Evolutionary conservation across 2,888 invertebrate genomes (phyloP).

Genomic region (Ceratothoa steindachneri): DNA sequence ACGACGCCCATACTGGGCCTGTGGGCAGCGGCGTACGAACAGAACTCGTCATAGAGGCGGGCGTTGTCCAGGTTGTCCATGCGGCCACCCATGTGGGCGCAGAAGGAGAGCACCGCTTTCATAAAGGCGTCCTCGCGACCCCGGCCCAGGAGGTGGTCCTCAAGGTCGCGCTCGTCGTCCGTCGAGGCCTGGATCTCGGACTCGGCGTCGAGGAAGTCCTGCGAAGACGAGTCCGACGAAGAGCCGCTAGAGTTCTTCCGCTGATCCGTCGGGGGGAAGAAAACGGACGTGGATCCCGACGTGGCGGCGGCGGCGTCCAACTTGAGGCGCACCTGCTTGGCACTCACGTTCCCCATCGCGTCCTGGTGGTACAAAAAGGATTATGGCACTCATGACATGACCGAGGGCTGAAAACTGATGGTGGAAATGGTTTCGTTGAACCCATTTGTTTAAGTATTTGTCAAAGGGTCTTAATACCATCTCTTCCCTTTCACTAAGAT

Average conservation of each 20-base stretch:
- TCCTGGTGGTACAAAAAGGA: not conserved
- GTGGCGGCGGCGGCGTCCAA: not conserved
- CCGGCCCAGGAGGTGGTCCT: conserved; percentile 21
- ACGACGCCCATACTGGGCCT: conserved; percentile 12
- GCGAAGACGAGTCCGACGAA: conserved; percentile 24
- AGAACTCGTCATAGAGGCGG: conserved; percentile 35
- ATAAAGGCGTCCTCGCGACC: conserved; percentile 33
- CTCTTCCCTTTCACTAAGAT: no score
- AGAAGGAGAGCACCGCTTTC: conserved; percentile 33
- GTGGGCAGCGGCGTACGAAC: conserved; percentile 21
- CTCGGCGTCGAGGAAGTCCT: conserved; percentile 19
- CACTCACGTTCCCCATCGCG: not conserved
- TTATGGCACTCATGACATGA: not conserved
- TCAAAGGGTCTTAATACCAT: no score
- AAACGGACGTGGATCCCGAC: not conserved
- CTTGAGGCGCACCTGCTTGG: not conserved
- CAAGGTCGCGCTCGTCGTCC: not conserved
- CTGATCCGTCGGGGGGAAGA: not conserved
- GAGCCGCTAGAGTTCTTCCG: conserved; percentile 25
- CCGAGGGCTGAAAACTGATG: no score
- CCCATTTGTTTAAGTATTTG: no score
- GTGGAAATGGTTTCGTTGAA: no score
- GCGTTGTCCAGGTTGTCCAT: conserved; percentile 36
- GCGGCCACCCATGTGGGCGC: conserved; percentile 35
- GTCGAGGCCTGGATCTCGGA: not conserved